Base-by-base conservation (phyloP, 2,113 vertebrate genomes). In the Phyllostomus discolor region DNA sequence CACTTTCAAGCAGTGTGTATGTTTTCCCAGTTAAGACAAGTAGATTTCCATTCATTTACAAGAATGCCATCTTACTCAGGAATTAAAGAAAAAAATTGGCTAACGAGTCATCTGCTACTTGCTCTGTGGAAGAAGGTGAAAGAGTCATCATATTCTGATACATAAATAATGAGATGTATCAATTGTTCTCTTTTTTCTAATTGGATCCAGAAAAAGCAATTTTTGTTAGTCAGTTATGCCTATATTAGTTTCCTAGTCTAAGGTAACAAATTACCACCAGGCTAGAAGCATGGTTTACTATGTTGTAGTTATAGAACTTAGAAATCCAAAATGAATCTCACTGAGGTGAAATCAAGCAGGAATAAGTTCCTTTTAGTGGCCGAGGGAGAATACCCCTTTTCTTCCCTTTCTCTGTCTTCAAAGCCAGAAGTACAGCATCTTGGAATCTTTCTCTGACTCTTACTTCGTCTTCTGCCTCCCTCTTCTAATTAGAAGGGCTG, bases 1-100 rank as follows among this genome's bases (percentile, higher is more conserved):
- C 10, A 88, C 48, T 95, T 93, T 85, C 73, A 96, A 88, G 84
- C 70, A 87, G 93, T 72, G 52, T 72, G 84, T 97, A 84, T 38
- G 90, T 95, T 97, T 97, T 92, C 69, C 83, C 83, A 50, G 85
- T 52, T 66, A 69, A 95, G 87, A 90, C 70, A 94, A 93, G 90
- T 78, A 95, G 93, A 97, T 97, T 97, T 97, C 90, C 94, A 97
- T 98, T 95, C 87, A 81, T 95, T 95, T 97, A 96, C 64, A 94
- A 94, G 90, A 96, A 96, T 95, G 82, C 89, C 73, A 54, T 95
- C 38, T 90, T 97, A 91, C 79, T 94, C 72, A 70, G 86, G 83
- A 97, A 93, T 94, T 95, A 95, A 97, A 96, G 88, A 67, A 87
- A 73, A 90, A 82, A 94, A 89, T 87, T 72, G 87, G 87, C 64